Evolutionary conservation across 1,140 invertebrate species (phyloP).

Genomic region (Paramacrobiotus metropolitanus): DNA sequence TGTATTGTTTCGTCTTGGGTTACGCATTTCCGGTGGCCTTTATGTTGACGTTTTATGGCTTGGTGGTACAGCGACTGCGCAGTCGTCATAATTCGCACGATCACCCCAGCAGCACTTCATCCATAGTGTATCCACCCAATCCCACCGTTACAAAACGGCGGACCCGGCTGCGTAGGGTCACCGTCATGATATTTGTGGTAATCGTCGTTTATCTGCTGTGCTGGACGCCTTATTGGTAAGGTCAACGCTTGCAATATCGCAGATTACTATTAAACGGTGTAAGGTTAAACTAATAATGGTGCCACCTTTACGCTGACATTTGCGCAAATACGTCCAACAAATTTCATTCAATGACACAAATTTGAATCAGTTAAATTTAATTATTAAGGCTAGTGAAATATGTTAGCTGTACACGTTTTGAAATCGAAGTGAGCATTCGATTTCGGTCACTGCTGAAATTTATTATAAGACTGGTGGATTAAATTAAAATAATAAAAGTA

Average conservation of each 20-base stretch:
- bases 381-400: too few relatives aligned
- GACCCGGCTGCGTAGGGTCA: conserved; percentile 38
- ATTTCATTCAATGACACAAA: too few relatives aligned
- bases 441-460: too few relatives aligned
- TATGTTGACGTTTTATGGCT: conserved; percentile 81
- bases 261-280: too few relatives aligned
- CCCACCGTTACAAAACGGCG: background rate
- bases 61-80: conserved; percentile 62
- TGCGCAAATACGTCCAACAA: too few relatives aligned
- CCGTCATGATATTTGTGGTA: conserved; percentile 75
- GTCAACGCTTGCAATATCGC: conserved; percentile 18
- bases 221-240: conserved; percentile 89
- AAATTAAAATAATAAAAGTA: too few relatives aligned
- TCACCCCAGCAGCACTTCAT: background rate
- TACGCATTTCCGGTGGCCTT: conserved; percentile 73
- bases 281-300: background rate
- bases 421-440: too few relatives aligned
- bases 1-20: conserved; percentile 72
- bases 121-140: background rate
- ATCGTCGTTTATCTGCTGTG: conserved; percentile 86
- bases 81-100: background rate
- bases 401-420: too few relatives aligned
- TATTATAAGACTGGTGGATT: too few relatives aligned
- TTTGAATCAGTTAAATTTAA: too few relatives aligned
- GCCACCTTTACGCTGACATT: too few relatives aligned